Base-by-base conservation (phyloP, 2,888 invertebrate species). In the Parthenolecanium corni region DNA sequence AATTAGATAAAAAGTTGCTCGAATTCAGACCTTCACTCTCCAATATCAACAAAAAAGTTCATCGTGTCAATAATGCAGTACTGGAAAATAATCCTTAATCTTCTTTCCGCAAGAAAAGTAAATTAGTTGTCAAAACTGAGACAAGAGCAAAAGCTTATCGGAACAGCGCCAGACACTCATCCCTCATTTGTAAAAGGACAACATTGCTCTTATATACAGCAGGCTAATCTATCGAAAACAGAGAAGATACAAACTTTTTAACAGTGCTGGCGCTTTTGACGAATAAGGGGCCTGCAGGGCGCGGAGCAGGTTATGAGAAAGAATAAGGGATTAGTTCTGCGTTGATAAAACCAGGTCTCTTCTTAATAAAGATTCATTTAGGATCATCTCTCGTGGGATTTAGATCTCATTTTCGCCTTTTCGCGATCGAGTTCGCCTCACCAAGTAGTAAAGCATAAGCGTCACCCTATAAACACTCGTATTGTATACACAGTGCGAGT, bases 91-190 rank as follows among this genome's bases (percentile, higher is more conserved):
- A 58, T 58, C 58, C 49, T 44, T 58, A 58, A 58, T 58, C 58
- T 58, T 58, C 58, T 58, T 58, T 58, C 49, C 58, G 49, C 58
- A 47, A 58, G 58, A 58, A 57, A 58, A 58, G 58, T 58, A 58
- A 58, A 58, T 58, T 58, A 58, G 58, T 58, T 58, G 58, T 58
- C 58, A 58, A 58, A 58, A 58, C 58, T 58, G 58, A 58, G 58
- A 58, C 58, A 58, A 58, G 58, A 58, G 58, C 58, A 20, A n/a
- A 18, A 49, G 58, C 58, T 58, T 58, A 58, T 58, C 58, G 58
- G 58, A 58, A 58, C 58, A 58, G 47, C 47, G 49, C 58, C 58
- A 58, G 58, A 58, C 58, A 58, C 58, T 58, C 58, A 58, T 58
- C 58, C 58, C 58, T 58, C 58, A 58, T 58, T 58, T 58, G 58